Evolutionary conservation across 2,113 vertebrate genomes (phyloP).

Genomic region (Orthonyx spaldingii): DNA sequence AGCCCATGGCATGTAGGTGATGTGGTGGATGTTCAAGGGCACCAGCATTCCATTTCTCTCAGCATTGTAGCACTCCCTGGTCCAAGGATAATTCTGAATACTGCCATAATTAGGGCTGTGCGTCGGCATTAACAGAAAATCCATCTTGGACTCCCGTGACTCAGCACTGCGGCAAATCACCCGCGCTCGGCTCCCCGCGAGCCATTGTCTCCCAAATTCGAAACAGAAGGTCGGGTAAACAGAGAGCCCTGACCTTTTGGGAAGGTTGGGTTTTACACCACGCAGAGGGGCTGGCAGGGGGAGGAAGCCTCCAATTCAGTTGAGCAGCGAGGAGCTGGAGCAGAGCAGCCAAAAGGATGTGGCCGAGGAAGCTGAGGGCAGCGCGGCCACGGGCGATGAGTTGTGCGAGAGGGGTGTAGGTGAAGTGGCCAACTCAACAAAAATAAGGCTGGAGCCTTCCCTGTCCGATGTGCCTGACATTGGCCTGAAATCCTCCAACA

Average conservation of each 20-base stretch:
- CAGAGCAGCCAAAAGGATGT: constrained; percentile 42
- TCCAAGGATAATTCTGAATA: not conserved
- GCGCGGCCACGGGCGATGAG: not conserved
- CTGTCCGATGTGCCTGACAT: not conserved
- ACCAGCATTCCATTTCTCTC: fast-evolving
- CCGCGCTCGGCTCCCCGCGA: constrained; percentile 1
- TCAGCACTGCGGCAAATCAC: constrained; percentile 13
- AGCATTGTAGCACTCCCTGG: not conserved
- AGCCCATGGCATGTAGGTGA: fast-evolving
- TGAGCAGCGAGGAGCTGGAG: constrained; percentile 7
- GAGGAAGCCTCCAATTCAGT: constrained; percentile 46
- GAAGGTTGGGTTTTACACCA: constrained; percentile 50
- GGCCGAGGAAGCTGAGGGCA: constrained; percentile 41
- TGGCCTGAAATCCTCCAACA: not conserved
- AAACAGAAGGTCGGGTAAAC: constrained; percentile 51
- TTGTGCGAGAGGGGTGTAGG: not conserved
- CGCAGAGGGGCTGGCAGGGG: not conserved
- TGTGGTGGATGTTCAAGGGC: not conserved
- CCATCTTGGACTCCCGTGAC: constrained; percentile 32
- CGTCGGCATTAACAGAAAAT: not conserved
- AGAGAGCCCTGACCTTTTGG: constrained; percentile 45
- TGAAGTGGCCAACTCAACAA: not conserved
- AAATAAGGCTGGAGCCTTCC: not conserved
- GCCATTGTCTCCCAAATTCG: constrained; percentile 54
- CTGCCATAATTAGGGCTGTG: not conserved